Evolutionary conservation across 2,113 vertebrate species (phyloP).

Genomic region (Calyptommatus sinebrachiatus): DNA sequence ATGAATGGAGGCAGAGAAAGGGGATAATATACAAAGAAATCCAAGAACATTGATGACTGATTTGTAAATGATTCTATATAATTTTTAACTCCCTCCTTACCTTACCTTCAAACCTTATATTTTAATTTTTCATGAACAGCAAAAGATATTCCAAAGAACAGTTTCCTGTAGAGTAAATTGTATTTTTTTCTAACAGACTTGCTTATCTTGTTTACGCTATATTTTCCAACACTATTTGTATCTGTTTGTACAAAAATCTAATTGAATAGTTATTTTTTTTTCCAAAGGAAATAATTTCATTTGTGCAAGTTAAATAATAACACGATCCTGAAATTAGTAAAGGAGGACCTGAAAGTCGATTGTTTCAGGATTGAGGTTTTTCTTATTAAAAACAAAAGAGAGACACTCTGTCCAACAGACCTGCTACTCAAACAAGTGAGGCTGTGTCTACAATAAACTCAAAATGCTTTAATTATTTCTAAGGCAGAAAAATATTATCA

Average conservation of each 20-base stretch:
- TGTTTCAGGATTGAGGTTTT: conserved; percentile 3
- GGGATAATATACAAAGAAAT: too few relatives aligned
- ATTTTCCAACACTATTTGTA: conserved; percentile 3
- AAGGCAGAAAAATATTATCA: background rate
- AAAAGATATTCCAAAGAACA: too few relatives aligned
- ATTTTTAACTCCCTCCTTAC: too few relatives aligned
- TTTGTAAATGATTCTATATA: too few relatives aligned
- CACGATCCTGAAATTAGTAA: background rate
- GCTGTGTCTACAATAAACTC: too few relatives aligned
- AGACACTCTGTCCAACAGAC: fast-evolving
- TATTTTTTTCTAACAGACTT: too few relatives aligned
- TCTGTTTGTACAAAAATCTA: background rate
- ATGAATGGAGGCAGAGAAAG: too few relatives aligned
- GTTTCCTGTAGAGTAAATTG: too few relatives aligned
- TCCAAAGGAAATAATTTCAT: background rate
- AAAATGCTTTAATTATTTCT: fast-evolving
- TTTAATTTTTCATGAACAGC: too few relatives aligned
- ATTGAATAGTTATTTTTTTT: background rate
- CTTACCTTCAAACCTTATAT: too few relatives aligned
- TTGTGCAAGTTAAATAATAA: background rate
- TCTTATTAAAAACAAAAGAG: background rate
- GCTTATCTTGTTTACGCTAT: background rate
- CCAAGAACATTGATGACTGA: too few relatives aligned
- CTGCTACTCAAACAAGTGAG: background rate
- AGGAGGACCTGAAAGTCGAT: background rate